These are phyloP conservation scores for Patella depressa DNA, from an alignment of 2,888 invertebrate species.

Conservation along the genomic window DNA sequence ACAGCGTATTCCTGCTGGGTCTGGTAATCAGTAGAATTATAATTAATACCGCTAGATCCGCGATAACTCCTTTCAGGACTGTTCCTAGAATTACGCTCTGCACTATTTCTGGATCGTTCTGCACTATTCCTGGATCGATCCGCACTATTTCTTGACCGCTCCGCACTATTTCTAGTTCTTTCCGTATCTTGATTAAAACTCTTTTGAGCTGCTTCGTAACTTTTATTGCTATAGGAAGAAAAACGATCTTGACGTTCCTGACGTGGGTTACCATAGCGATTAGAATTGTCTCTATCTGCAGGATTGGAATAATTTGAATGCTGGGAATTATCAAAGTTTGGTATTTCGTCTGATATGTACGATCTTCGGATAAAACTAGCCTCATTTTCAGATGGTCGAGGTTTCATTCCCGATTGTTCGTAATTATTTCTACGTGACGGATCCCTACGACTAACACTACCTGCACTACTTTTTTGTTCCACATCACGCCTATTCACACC, in stretches of 20 bases:
- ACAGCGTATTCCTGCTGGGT: not conserved
- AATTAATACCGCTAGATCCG: not conserved
- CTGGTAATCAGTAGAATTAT: not conserved
- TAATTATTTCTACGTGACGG: not conserved
- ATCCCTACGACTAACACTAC: not conserved
- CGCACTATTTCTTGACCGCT: too few relatives aligned
- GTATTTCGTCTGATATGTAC: not conserved
- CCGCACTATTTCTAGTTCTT: too few relatives aligned
- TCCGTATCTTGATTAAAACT: too few relatives aligned
- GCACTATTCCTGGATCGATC: too few relatives aligned
- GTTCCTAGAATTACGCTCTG: too few relatives aligned
- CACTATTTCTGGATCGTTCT: too few relatives aligned
- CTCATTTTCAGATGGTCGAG: not conserved
- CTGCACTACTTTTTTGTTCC: not conserved
- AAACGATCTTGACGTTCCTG: not conserved
- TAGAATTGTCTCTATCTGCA: not conserved
- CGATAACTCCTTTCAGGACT: not conserved
- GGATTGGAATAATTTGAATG: constrained; percentile 5
- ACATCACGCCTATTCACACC: not conserved
- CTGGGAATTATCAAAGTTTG: not conserved
- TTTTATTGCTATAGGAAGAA: not conserved
- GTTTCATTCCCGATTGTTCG: not conserved
- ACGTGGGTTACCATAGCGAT: constrained; percentile 2
- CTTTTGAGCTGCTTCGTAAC: too few relatives aligned
- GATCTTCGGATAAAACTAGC: not conserved